These are phyloP conservation scores for Eilema sororculum DNA, from an alignment of 2,888 invertebrate species.

Conservation along the genomic window DNA sequence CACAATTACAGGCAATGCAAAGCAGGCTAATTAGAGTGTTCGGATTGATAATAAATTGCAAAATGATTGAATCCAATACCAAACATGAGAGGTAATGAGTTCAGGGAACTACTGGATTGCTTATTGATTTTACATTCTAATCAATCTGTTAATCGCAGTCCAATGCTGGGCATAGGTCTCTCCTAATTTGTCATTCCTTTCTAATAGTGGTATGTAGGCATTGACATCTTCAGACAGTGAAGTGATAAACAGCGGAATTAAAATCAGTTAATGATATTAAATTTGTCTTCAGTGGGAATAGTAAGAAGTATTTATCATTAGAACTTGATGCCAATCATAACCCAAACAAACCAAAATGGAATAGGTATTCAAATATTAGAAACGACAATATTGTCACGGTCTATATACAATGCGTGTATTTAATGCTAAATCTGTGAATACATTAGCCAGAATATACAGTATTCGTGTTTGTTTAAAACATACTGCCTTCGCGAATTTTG, in stretches of 20 bases:
- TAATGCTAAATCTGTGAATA: conserved; percentile 11
- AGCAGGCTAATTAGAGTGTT: not conserved
- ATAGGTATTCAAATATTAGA: conserved; percentile 20
- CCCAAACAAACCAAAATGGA: conserved; percentile 12
- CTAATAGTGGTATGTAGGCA: too few relatives aligned
- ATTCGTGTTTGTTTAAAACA: conserved; percentile 9
- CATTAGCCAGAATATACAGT: conserved; percentile 4
- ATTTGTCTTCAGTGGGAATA: conserved; percentile 15
- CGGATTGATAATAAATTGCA: not conserved
- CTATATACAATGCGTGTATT: conserved; percentile 1
- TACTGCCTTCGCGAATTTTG: not conserved
- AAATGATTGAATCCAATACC: not conserved
- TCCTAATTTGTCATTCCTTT: too few relatives aligned
- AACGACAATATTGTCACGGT: conserved; percentile 15
- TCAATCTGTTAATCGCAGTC: too few relatives aligned
- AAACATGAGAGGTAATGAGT: not conserved
- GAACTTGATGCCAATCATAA: conserved; percentile 12
- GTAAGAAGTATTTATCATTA: conserved; percentile 7
- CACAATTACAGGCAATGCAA: not conserved
- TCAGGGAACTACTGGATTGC: not conserved
- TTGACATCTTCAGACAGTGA: too few relatives aligned
- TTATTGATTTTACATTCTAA: not conserved
- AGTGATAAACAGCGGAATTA: not conserved
- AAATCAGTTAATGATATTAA: not conserved
- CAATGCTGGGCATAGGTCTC: too few relatives aligned